A percentile compares a stretch with the other conserved stretches of the same genome.
These are phyloP conservation scores for Tauraco hartlaubi DNA, from an alignment of 2,797 vertebrate genomes.

Conservation along the genomic window DNA sequence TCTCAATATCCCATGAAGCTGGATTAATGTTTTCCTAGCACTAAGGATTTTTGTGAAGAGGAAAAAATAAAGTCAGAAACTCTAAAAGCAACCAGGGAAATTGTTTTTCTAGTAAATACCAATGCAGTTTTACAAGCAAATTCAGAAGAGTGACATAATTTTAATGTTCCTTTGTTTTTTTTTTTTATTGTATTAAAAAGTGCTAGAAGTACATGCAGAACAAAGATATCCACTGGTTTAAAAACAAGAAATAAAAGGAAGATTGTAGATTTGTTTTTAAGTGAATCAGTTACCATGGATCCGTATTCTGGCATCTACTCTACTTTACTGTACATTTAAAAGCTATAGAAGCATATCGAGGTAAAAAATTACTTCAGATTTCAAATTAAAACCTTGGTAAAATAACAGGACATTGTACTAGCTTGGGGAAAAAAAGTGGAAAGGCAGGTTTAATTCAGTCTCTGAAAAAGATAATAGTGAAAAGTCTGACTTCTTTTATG, in stretches of 20 bases:
- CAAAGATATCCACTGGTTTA: background rate
- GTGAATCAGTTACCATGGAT: background rate
- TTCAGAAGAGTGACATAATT: background rate
- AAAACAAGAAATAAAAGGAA: background rate
- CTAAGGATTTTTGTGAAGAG: background rate
- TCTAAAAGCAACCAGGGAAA: background rate
- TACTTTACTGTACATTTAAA: background rate
- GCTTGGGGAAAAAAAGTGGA: rapidly evolving
- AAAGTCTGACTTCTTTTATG: background rate
- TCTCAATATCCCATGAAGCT: background rate
- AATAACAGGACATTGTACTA: background rate
- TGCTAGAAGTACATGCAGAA: background rate
- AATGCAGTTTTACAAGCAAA: background rate
- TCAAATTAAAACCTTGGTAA: slow-evolving; percentile 2
- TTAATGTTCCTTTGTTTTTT: background rate
- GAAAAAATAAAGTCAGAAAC: background rate
- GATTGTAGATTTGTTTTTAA: slow-evolving; percentile 4
- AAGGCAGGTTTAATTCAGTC: background rate
- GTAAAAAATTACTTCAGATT: slow-evolving; percentile 20
- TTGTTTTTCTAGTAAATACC: background rate
- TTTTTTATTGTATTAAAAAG: background rate
- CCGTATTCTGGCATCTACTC: background rate
- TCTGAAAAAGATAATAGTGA: slow-evolving; percentile 16
- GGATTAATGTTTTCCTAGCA: background rate
- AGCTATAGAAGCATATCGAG: background rate